phyloP scores from a whole-genome alignment of 2,888 invertebrate genomes.

The Drosophila dives region DNA sequence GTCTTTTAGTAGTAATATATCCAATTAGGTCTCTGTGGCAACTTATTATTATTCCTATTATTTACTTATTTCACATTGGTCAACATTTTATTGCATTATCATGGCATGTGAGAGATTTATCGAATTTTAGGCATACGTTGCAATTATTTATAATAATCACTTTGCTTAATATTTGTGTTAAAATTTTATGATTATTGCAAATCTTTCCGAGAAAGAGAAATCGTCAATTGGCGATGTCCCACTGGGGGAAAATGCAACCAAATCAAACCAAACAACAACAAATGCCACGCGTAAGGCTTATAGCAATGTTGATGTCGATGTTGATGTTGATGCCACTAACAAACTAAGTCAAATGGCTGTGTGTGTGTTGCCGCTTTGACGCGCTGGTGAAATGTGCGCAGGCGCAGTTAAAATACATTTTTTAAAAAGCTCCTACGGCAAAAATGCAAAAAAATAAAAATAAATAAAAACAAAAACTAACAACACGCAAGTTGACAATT shows the following conservation, averaged over 20 bases:
- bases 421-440: constrained; percentile 27
- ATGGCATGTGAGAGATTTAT: constrained; percentile 26
- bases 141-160: constrained; percentile 71
- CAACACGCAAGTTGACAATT: constrained; percentile 69
- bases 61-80: neutral
- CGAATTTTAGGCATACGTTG: constrained; percentile 22
- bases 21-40: neutral
- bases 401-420: constrained; percentile 58
- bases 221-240: constrained; percentile 63
- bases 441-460: constrained; percentile 11
- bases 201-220: constrained; percentile 78
- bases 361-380: constrained; percentile 29
- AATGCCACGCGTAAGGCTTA: constrained; percentile 46
- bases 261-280: constrained; percentile 38
- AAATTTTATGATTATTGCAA: constrained; percentile 75
- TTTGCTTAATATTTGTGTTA: constrained; percentile 75
- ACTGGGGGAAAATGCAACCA: constrained; percentile 58
- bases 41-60: neutral
- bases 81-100: constrained; percentile 31
- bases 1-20: neutral
- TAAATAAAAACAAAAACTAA: constrained; percentile 12
- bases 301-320: constrained; percentile 47
- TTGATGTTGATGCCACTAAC: constrained; percentile 42
- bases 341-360: constrained; percentile 57
- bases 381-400: constrained; percentile 68